Percentiles rank a stretch among this genome's conserved stretches.
Evolutionary conservation across 2,888 invertebrate genomes (phyloP).

Genomic region (Drosophila silvestris): DNA sequence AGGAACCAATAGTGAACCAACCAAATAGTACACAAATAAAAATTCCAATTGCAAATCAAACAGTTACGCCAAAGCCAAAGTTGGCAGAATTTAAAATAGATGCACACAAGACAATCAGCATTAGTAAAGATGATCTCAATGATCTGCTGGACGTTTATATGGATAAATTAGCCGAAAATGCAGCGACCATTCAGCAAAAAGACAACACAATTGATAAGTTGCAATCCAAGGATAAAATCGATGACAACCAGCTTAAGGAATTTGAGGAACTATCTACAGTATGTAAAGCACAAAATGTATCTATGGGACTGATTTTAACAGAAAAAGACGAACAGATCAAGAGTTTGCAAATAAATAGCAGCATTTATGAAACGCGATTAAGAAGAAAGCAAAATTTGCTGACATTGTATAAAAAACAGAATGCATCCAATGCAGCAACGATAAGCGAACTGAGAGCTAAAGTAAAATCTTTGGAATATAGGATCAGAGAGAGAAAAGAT

Average conservation of each 20-base stretch:
- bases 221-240: conserved; percentile 46
- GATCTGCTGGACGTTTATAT: conserved; percentile 65
- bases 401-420: conserved; percentile 41
- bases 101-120: conserved; percentile 66
- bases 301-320: conserved; percentile 14
- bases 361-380: conserved; percentile 55
- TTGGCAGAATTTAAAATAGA: conserved; percentile 68
- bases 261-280: conserved; percentile 46
- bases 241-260: conserved; percentile 38
- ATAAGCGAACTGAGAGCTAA: conserved; percentile 50
- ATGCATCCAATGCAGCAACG: conserved; percentile 35
- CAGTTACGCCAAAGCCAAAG: conserved; percentile 43
- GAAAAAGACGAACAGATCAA: conserved; percentile 51
- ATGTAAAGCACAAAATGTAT: conserved; percentile 48
- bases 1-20: conserved; percentile 40
- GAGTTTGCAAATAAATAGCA: conserved; percentile 44
- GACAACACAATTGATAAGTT: conserved; percentile 56
- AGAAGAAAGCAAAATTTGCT: conserved; percentile 59
- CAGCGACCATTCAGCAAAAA: conserved; percentile 59
- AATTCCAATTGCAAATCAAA: conserved; percentile 30
- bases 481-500: conserved; percentile 61
- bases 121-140: conserved; percentile 65
- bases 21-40: conserved; percentile 18
- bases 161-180: conserved; percentile 64
- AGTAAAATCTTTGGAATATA: conserved; percentile 34